phyloP scores from a whole-genome alignment of 2,888 invertebrate species.

The Thysanoteuthis rhombus region DNA sequence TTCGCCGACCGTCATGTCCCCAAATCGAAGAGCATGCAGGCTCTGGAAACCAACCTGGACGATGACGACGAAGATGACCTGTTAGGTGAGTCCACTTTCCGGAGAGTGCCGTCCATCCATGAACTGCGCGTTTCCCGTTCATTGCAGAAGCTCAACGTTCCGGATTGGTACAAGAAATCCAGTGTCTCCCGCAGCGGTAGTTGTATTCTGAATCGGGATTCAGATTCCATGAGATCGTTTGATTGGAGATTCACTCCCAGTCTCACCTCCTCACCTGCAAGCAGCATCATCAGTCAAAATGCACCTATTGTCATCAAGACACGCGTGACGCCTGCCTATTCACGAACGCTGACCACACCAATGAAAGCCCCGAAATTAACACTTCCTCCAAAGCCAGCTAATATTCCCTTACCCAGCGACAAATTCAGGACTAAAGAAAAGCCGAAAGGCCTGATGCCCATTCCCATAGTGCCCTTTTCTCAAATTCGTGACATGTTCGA shows the following conservation, averaged over 20 bases:
- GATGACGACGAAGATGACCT: conserved; percentile 47
- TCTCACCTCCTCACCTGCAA: conserved; percentile 54
- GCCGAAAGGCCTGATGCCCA: conserved; percentile 54
- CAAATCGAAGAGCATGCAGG: conserved; percentile 60
- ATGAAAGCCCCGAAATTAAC: conserved; percentile 46
- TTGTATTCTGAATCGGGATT: conserved; percentile 55
- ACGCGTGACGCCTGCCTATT: conserved; percentile 51
- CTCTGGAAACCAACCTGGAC: conserved; percentile 57
- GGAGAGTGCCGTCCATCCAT: conserved; percentile 87
- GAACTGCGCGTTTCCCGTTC: conserved; percentile 93
- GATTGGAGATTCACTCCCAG: conserved; percentile 48
- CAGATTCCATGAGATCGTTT: conserved; percentile 56
- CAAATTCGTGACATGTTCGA: conserved; percentile 60
- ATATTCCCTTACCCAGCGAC: conserved; percentile 56
- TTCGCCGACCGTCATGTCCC: conserved; percentile 57
- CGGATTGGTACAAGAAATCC: conserved; percentile 88
- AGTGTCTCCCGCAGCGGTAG: conserved; percentile 57
- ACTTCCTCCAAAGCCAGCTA: conserved; percentile 38
- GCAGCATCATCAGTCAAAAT: conserved; percentile 50
- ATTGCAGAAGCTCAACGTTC: conserved; percentile 90
- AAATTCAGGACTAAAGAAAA: conserved; percentile 54
- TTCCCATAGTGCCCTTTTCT: conserved; percentile 60
- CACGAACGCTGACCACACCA: conserved; percentile 45
- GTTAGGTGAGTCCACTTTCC: conserved; percentile 42
- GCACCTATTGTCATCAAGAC: conserved; percentile 59